Percentiles rank a stretch among this genome's conserved stretches.
These are phyloP conservation scores for Gulo gulo DNA, from an alignment of 2,113 vertebrate species.

Conservation along the genomic window DNA sequence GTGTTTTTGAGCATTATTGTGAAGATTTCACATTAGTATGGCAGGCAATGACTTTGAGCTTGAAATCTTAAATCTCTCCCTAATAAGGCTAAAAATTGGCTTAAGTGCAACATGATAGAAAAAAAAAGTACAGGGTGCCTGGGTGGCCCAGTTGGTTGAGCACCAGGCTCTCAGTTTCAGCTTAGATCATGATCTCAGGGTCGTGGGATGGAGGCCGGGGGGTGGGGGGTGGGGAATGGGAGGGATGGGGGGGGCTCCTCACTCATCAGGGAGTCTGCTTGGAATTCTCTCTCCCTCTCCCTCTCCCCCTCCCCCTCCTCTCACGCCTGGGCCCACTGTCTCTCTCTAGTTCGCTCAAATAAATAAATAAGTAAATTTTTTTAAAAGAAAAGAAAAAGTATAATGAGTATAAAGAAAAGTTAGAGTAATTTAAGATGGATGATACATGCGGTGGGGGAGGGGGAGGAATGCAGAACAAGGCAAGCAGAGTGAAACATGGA, in stretches of 20 bases:
- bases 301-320: no score
- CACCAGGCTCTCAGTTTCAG: background rate
- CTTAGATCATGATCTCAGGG: background rate
- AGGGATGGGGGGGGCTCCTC: background rate
- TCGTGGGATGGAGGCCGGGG: background rate
- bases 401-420: background rate
- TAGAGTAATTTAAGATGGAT: background rate
- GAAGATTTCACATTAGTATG: slow-evolving; percentile 20
- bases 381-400: background rate
- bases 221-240: background rate
- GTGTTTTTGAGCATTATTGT: background rate
- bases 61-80: background rate
- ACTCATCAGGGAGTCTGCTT: background rate
- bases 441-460: background rate
- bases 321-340: background rate
- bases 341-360: background rate
- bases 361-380: background rate
- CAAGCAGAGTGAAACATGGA: background rate
- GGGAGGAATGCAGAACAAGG: background rate
- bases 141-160: background rate
- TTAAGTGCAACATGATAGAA: background rate
- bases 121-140: background rate
- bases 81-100: background rate
- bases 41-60: background rate
- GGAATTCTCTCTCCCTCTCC: background rate